A percentile compares a stretch with the other conserved stretches of the same genome.
Conservation (phyloP, 2,888 invertebrate genomes). For the Caenorhabditis angaria region DNA sequence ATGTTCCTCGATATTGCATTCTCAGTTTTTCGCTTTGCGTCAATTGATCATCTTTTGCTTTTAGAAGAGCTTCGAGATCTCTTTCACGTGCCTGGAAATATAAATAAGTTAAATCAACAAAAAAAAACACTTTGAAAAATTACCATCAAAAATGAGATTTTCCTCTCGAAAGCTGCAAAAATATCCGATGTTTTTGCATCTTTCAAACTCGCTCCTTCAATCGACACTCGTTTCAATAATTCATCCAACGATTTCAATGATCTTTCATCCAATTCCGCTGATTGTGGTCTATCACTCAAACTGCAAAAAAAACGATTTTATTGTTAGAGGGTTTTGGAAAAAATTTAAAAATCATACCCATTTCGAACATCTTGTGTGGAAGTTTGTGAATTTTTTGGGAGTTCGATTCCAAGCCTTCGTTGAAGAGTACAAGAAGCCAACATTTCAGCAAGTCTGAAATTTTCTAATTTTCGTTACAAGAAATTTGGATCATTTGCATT, state of each 20-base stretch:
- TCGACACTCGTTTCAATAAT: constrained; percentile 24
- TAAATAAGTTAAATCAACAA: neutral
- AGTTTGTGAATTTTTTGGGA: neutral
- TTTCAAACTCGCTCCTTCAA: constrained; percentile 46
- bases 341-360: neutral
- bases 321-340: too few relatives aligned
- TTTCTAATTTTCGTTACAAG: neutral
- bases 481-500: neutral
- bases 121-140: neutral
- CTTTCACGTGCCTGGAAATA: constrained; percentile 61
- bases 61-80: constrained; percentile 73
- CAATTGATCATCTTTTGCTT: constrained; percentile 73
- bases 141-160: constrained; percentile 54
- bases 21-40: constrained; percentile 73
- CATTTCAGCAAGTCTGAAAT: constrained; percentile 51
- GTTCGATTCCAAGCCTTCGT: constrained; percentile 7
- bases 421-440: constrained; percentile 53
- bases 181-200: constrained; percentile 59
- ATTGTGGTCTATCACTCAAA: neutral
- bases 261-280: constrained; percentile 17
- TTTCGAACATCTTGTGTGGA: neutral
- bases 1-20: constrained; percentile 15
- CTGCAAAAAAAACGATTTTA: neutral
- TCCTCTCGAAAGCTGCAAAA: constrained; percentile 58
- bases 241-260: constrained; percentile 40